phyloP scores from a whole-genome alignment of 2,888 invertebrate genomes.

The Ormyrus rosae region DNA sequence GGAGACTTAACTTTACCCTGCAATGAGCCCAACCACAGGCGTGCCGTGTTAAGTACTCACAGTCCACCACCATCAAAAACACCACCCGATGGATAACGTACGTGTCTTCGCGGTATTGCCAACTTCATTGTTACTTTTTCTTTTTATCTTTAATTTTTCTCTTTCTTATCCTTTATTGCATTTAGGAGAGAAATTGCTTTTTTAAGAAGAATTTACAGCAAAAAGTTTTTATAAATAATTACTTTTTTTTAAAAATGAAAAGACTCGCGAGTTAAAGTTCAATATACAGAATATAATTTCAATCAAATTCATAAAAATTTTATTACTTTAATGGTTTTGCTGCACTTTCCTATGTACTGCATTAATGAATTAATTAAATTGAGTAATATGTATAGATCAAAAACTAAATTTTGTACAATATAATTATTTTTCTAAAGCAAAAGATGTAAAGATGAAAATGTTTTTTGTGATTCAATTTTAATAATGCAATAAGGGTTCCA shows the following conservation, averaged over 20 bases:
- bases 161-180: not conserved
- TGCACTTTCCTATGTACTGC: too few species aligned
- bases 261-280: too few species aligned
- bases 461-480: not conserved
- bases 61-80: slow-evolving; percentile 65
- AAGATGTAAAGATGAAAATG: not conserved
- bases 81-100: slow-evolving; percentile 18
- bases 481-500: too few species aligned
- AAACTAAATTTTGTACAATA: too few species aligned
- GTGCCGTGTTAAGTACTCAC: slow-evolving; percentile 73
- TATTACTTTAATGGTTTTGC: too few species aligned
- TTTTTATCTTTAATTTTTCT: not conserved
- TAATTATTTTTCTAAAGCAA: not conserved
- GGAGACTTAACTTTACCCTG: slow-evolving; percentile 76
- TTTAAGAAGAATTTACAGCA: too few species aligned
- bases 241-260: too few species aligned
- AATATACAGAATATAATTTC: not conserved
- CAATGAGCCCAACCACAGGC: slow-evolving; percentile 73
- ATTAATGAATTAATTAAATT: not conserved
- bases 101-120: slow-evolving; percentile 41
- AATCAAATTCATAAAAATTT: too few species aligned
- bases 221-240: too few species aligned
- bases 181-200: too few species aligned
- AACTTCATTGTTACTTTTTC: slow-evolving; percentile 48
- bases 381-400: not conserved